Conservation (phyloP, 1,140 invertebrate genomes). For the Episyrphus balteatus region DNA sequence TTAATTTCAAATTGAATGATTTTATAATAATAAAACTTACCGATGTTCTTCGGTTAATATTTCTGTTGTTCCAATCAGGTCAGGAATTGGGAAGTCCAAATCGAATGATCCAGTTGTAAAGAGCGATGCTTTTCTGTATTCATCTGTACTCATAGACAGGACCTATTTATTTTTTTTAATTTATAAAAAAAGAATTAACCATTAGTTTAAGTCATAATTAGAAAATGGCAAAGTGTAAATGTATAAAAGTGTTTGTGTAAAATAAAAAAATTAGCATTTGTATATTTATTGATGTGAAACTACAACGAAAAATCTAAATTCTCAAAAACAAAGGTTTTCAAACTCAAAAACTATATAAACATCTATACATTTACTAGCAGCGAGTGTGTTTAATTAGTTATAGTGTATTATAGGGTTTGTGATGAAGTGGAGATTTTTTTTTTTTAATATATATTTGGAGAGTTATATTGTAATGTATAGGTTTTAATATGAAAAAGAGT, state of each 20-base stretch:
- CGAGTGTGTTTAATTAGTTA: no score
- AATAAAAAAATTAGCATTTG: background rate
- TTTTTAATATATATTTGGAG: no score
- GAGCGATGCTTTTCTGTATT: slow-evolving; percentile 63
- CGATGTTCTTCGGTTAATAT: slow-evolving; percentile 80
- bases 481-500: no score
- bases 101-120: slow-evolving; percentile 73
- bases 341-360: no score
- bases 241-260: background rate
- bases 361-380: no score
- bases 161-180: slow-evolving; percentile 44
- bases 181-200: background rate
- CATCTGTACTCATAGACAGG: slow-evolving; percentile 78
- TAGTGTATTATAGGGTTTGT: no score
- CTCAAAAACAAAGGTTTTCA: no score
- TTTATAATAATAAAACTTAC: slow-evolving; percentile 23
- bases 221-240: background rate
- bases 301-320: background rate
- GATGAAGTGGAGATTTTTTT: no score
- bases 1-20: no score
- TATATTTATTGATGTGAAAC: background rate
- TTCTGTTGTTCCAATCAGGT: slow-evolving; percentile 75
- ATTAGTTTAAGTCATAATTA: background rate
- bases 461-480: no score
- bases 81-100: slow-evolving; percentile 75